Conservation (phyloP, 2,113 vertebrate species). For the Daboia siamensis region DNA sequence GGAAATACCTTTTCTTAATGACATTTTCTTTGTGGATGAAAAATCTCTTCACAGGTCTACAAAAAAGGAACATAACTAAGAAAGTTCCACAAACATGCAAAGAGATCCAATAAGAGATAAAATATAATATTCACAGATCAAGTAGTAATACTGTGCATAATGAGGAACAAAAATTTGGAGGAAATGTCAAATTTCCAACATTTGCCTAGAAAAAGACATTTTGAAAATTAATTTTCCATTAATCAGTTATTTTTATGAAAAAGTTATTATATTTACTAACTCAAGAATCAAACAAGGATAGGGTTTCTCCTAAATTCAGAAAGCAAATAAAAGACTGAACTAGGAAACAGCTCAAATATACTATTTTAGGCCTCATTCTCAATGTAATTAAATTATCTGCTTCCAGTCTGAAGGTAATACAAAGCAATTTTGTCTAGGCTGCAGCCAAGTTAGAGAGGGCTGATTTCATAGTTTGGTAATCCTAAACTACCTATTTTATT, state of each 20-base stretch:
- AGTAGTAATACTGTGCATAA: neutral
- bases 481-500: neutral
- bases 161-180: neutral
- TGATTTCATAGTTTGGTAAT: neutral
- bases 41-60: constrained; percentile 41
- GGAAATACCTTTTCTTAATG: constrained; percentile 79
- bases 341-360: neutral
- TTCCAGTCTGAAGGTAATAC: neutral
- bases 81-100: neutral
- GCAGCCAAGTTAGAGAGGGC: neutral
- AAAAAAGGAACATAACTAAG: constrained; percentile 38
- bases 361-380: neutral
- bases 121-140: neutral
- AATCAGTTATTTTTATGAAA: neutral
- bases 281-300: neutral
- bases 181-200: neutral
- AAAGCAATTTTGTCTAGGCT: neutral
- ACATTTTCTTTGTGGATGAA: constrained; percentile 66
- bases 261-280: neutral
- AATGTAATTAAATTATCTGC: neutral
- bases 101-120: neutral
- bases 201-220: neutral
- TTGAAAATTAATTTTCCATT: neutral
- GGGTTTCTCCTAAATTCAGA: neutral
- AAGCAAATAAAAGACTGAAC: neutral